A percentile compares a stretch with the other conserved stretches of the same genome.
Conservation (phyloP, 1,140 invertebrate species). For the Trichonephila clavata region DNA sequence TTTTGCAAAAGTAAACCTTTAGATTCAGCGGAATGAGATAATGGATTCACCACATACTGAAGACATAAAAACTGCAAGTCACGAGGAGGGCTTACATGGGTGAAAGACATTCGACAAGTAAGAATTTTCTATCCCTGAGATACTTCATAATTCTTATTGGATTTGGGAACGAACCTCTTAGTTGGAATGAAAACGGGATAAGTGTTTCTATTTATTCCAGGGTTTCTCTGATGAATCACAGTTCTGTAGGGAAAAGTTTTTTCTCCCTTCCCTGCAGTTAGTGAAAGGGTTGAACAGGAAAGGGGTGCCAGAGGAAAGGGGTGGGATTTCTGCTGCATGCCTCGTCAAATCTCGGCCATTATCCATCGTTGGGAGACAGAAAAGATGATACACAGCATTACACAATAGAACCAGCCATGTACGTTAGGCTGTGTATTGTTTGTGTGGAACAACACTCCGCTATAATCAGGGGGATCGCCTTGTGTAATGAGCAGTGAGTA, state of each 20-base stretch:
- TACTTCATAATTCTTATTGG: neutral
- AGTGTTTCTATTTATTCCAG: conserved; percentile 62
- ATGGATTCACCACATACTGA: neutral
- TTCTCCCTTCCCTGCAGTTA: neutral
- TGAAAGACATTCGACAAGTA: neutral
- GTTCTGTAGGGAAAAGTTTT: neutral
- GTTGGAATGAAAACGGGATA: conserved; percentile 16
- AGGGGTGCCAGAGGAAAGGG: conserved; percentile 56
- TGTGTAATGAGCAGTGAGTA: conserved; percentile 74
- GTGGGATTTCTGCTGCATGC: conserved; percentile 38
- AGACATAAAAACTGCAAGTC: neutral
- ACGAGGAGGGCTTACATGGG: neutral
- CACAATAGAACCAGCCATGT: conserved; percentile 69
- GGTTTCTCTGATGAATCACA: conserved; percentile 60
- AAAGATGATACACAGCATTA: conserved; percentile 71
- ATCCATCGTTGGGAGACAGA: conserved; percentile 60
- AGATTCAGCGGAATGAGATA: neutral
- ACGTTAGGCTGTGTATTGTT: conserved; percentile 52
- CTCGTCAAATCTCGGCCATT: conserved; percentile 62
- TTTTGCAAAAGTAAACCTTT: no score
- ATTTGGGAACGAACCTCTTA: conserved; percentile 21
- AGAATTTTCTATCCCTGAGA: conserved; percentile 10
- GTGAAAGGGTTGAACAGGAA: conserved; percentile 71
- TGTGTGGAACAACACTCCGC: conserved; percentile 55
- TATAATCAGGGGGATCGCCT: conserved; percentile 46